Evolutionary conservation across 1,140 invertebrate species (phyloP).

Genomic region (Mesaphorura yosii): DNA sequence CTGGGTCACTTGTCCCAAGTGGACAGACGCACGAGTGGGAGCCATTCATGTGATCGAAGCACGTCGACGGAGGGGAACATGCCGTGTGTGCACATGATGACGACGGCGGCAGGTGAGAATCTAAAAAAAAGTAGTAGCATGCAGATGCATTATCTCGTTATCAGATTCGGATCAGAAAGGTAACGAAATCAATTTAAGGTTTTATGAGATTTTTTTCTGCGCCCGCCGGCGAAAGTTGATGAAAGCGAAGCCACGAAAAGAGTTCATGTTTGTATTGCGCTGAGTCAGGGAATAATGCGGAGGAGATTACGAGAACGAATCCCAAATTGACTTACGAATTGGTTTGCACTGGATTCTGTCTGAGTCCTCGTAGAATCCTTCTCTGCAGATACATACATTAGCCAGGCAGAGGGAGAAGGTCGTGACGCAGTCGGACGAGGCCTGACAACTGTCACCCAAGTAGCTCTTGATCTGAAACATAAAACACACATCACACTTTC

Average conservation of each 20-base stretch:
- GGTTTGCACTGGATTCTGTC: conserved; percentile 29
- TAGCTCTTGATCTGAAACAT: conserved; percentile 51
- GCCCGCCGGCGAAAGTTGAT: no score
- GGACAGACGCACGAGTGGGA: conserved; percentile 29
- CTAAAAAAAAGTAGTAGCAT: conserved; percentile 19
- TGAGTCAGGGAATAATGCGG: no score
- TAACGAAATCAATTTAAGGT: no score
- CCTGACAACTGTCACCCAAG: conserved; percentile 62
- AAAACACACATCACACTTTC: no score
- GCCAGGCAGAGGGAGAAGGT: conserved; percentile 55
- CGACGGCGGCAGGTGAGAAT: conserved; percentile 24
- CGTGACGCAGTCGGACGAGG: conserved; percentile 58
- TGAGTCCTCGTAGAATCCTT: conserved; percentile 27
- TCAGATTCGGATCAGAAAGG: no score
- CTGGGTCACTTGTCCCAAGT: conserved; percentile 11
- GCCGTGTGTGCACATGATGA: conserved; percentile 1
- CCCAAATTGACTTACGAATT: conserved; percentile 25
- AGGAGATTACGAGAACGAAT: no score
- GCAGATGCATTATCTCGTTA: no score
- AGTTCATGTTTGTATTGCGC: no score
- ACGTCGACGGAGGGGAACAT: conserved; percentile 20
- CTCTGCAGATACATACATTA: conserved; percentile 48
- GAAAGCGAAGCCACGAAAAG: no score
- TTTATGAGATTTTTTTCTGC: no score
- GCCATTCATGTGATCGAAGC: conserved; percentile 29